phyloP scores from a whole-genome alignment of 2,888 invertebrate genomes.

The Bibio marci region DNA sequence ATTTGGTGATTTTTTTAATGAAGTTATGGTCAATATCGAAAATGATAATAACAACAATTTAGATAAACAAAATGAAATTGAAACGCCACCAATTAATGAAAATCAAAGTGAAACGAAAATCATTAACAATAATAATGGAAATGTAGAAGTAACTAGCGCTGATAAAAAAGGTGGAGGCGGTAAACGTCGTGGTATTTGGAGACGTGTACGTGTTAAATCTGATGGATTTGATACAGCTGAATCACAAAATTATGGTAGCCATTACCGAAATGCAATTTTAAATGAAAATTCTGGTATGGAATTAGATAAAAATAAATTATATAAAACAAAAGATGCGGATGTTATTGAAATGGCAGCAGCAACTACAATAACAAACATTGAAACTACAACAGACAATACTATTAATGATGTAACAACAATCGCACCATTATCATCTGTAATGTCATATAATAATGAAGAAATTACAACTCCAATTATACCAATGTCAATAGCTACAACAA shows the following conservation, averaged over 20 bases:
- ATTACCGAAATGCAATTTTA: conserved; percentile 21
- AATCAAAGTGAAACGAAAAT: neutral
- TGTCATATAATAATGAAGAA: too few species aligned
- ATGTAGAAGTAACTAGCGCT: neutral
- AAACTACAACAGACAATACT: too few species aligned
- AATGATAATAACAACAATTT: conserved; percentile 1
- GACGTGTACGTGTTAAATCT: conserved; percentile 46
- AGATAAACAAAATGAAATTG: too few species aligned
- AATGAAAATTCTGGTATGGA: conserved; percentile 20
- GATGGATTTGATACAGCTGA: conserved; percentile 66
- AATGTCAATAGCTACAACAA: conserved; percentile 16
- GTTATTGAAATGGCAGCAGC: conserved; percentile 4
- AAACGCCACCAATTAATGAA: neutral
- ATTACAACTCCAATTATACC: conserved; percentile 12
- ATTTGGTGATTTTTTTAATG: conserved; percentile 10
- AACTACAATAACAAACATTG: too few species aligned
- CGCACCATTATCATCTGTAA: too few species aligned
- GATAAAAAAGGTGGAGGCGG: conserved; percentile 4
- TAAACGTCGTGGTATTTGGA: conserved; percentile 54
- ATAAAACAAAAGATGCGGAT: conserved; percentile 21
- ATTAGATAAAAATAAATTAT: conserved; percentile 24
- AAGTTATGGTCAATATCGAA: conserved; percentile 10
- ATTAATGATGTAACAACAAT: too few species aligned
- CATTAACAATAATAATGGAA: neutral
- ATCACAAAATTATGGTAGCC: conserved; percentile 52